Evolutionary conservation across 2,797 vertebrate species (phyloP).

Genomic region (Gymnothorax javanicus): DNA sequence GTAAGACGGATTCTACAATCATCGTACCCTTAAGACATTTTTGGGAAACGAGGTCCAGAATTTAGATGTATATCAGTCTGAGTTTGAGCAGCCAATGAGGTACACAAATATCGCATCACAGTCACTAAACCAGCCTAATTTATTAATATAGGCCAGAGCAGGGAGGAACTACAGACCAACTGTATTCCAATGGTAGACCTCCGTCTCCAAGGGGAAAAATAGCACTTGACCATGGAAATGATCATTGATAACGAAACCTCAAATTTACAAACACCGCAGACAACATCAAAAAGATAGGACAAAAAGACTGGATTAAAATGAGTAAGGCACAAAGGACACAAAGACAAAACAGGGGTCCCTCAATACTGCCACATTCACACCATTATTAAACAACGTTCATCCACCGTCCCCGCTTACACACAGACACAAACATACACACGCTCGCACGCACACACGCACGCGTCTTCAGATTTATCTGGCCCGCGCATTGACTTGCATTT

Average conservation of each 20-base stretch:
- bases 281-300: neutral
- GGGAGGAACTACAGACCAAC: neutral
- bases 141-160: slow-evolving; percentile 2
- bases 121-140: neutral
- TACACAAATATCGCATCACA: neutral
- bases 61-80: neutral
- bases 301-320: neutral
- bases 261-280: neutral
- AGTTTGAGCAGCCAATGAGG: neutral
- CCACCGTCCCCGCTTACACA: neutral
- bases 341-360: neutral
- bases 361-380: neutral
- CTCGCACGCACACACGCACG: slow-evolving; percentile 13
- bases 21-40: no score
- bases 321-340: neutral
- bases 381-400: neutral
- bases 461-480: neutral
- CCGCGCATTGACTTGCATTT: neutral
- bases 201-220: neutral
- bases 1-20: no score
- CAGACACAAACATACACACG: neutral
- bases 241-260: neutral
- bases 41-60: no score
- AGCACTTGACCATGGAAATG: neutral
- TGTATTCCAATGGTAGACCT: neutral